These are phyloP conservation scores for Tuta absoluta DNA, from an alignment of 2,888 invertebrate genomes.

Conservation along the genomic window DNA sequence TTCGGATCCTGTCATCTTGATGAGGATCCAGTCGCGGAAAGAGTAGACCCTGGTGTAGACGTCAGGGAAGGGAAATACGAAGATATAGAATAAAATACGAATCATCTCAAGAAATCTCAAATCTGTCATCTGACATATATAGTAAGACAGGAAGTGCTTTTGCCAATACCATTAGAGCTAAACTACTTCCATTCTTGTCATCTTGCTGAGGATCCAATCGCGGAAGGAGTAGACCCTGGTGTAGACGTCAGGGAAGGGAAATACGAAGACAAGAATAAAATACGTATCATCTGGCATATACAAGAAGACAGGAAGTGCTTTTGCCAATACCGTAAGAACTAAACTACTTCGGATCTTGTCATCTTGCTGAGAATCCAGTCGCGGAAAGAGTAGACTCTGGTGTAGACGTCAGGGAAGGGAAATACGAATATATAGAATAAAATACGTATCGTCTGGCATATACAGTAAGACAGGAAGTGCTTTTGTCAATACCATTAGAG, in stretches of 20 bases:
- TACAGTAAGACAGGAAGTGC: neutral
- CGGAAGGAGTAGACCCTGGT: conserved; percentile 70
- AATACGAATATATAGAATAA: neutral
- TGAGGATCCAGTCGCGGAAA: conserved; percentile 70
- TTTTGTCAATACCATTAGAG: neutral
- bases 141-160: neutral
- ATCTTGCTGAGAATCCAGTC: conserved; percentile 68
- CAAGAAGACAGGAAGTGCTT: neutral
- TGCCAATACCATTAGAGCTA: neutral
- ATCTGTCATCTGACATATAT: neutral
- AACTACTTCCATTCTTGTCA: conserved; percentile 25
- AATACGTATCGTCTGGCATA: neutral
- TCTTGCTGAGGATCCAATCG: conserved; percentile 66
- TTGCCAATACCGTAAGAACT: neutral
- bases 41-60: conserved; percentile 74
- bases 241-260: conserved; percentile 74
- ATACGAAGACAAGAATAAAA: neutral
- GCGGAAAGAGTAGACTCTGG: conserved; percentile 68
- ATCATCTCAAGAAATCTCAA: no score
- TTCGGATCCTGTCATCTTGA: conserved; percentile 42
- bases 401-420: conserved; percentile 76
- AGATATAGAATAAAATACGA: neutral
- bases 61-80: conserved; percentile 61
- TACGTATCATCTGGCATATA: neutral
- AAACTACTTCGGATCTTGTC: no score